phyloP scores from a whole-genome alignment of 2,888 invertebrate genomes.

The Corbicula japonica region DNA sequence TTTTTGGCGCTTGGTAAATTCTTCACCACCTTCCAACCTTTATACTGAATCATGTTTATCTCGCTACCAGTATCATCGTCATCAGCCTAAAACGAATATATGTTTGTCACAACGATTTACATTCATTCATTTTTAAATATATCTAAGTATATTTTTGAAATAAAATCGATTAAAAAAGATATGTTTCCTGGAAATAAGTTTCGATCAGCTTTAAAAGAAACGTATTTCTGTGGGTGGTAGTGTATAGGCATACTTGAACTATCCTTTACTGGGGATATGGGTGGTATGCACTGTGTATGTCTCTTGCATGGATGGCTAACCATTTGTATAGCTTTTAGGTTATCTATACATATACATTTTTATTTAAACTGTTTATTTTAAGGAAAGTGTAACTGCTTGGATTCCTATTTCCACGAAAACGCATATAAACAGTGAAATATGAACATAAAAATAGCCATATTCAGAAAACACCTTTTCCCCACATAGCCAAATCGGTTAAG shows the following conservation, averaged over 20 bases:
- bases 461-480: neutral
- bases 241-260: neutral
- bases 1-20: slow-evolving; percentile 27
- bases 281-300: too few species aligned
- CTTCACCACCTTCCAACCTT: slow-evolving; percentile 18
- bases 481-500: neutral
- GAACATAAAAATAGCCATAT: too few species aligned
- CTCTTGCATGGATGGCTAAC: too few species aligned
- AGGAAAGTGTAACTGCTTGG: too few species aligned
- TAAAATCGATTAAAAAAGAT: neutral
- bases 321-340: too few species aligned
- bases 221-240: neutral
- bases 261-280: too few species aligned
- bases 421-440: too few species aligned
- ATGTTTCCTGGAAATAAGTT: neutral
- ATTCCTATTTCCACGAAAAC: too few species aligned
- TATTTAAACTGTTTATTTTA: too few species aligned
- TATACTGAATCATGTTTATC: slow-evolving; percentile 24
- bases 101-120: neutral
- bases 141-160: neutral
- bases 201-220: neutral
- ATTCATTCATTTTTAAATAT: neutral
- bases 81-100: neutral
- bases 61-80: neutral
- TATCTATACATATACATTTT: too few species aligned